phyloP scores from a whole-genome alignment of 2,888 invertebrate genomes.

The Romanomermis culicivorax region DNA sequence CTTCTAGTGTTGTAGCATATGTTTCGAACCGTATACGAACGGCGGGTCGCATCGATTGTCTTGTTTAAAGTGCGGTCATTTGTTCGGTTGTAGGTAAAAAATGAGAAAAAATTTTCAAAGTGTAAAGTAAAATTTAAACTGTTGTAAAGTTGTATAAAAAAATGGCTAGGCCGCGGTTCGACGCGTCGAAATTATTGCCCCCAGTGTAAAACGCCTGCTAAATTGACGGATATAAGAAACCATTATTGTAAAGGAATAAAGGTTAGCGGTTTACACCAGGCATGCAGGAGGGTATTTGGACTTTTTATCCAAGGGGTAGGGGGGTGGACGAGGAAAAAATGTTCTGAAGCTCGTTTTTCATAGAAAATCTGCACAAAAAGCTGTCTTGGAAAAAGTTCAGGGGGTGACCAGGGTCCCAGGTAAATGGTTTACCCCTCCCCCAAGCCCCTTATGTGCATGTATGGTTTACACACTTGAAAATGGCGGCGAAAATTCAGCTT shows the following conservation, averaged over 20 bases:
- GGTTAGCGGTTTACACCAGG: too few species aligned
- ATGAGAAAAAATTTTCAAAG: not conserved
- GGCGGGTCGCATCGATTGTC: constrained; percentile 62
- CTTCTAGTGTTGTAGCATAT: constrained; percentile 54
- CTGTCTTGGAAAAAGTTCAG: too few species aligned
- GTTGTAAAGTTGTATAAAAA: constrained; percentile 41
- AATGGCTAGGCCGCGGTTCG: constrained; percentile 43
- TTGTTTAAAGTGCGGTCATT: constrained; percentile 71
- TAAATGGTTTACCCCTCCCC: not conserved
- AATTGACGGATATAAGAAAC: constrained; percentile 45
- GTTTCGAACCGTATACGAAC: constrained; percentile 61
- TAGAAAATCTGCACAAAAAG: too few species aligned
- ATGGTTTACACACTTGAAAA: not conserved
- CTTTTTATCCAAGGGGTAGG: too few species aligned
- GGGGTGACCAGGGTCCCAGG: too few species aligned
- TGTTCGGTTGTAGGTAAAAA: constrained; percentile 49
- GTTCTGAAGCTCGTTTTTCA: too few species aligned
- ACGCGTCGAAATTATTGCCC: constrained; percentile 46
- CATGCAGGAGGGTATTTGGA: too few species aligned
- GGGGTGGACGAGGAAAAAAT: too few species aligned
- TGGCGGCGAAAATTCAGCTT: too few species aligned
- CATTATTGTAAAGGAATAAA: constrained; percentile 1
- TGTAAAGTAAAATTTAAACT: not conserved
- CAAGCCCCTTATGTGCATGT: not conserved
- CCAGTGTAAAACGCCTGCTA: constrained; percentile 57